These are phyloP conservation scores for Albula goreensis DNA, from an alignment of 2,113 vertebrate genomes.

Conservation along the genomic window DNA sequence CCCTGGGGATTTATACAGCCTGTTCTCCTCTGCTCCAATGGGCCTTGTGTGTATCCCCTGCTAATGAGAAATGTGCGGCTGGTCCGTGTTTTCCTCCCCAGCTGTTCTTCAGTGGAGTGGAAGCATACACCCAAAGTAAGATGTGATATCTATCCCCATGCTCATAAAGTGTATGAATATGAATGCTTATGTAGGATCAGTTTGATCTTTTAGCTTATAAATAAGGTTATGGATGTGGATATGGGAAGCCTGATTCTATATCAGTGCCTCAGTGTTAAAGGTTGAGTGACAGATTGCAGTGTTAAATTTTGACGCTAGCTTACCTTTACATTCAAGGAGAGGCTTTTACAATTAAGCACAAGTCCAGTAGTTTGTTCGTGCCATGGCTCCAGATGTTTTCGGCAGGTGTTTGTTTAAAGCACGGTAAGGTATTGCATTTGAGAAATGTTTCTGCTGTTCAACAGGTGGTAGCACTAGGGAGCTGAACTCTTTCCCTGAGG, in stretches of 20 bases:
- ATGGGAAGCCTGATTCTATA: too few species aligned
- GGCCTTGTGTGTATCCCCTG: background rate
- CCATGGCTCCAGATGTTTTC: too few species aligned
- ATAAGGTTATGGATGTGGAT: too few species aligned
- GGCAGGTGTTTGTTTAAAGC: background rate
- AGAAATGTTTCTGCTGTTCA: background rate
- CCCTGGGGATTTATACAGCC: background rate
- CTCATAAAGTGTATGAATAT: too few species aligned
- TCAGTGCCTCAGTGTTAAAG: too few species aligned
- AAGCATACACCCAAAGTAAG: too few species aligned
- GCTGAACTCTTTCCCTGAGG: slow-evolving; percentile 84
- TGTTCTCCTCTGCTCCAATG: background rate
- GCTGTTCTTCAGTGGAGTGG: background rate
- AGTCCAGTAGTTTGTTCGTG: too few species aligned
- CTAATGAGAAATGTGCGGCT: background rate
- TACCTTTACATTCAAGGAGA: background rate
- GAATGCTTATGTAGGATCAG: too few species aligned
- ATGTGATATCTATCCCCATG: background rate
- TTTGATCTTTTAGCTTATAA: too few species aligned
- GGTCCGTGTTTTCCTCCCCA: background rate
- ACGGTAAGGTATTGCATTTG: background rate
- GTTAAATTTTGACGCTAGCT: too few species aligned
- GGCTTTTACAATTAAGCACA: background rate
- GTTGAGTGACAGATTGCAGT: too few species aligned
- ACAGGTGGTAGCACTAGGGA: slow-evolving; percentile 68